A percentile compares a stretch with the other conserved stretches of the same genome.
phyloP scores from a whole-genome alignment of 2,888 invertebrate genomes.

The Shargacucullia verbasci region DNA sequence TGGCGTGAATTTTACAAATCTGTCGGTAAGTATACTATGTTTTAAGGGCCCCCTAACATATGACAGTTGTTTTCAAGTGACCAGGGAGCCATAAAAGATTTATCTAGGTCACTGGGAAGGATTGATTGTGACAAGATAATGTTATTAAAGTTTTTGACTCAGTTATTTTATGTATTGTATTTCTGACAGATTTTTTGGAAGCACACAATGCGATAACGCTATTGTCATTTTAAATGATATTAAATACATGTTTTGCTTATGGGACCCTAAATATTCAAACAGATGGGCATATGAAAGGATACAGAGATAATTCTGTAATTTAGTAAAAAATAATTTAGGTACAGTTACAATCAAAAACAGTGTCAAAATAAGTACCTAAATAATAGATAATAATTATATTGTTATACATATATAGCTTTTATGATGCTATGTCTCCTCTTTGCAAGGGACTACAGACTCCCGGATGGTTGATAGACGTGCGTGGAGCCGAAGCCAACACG shows the following conservation, averaged over 20 bases:
- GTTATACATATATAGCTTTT: no score
- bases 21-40: not conserved
- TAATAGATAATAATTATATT: no score
- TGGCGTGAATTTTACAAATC: not conserved
- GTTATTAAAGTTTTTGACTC: conserved; percentile 37
- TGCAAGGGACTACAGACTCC: no score
- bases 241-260: not conserved
- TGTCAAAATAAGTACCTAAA: no score
- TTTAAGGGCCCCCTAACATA: conserved; percentile 10
- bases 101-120: conserved; percentile 66
- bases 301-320: no score
- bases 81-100: conserved; percentile 60
- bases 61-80: conserved; percentile 47
- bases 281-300: no score
- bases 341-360: no score
- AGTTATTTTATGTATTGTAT: conserved; percentile 6
- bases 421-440: no score
- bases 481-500: no score
- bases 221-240: conserved; percentile 14
- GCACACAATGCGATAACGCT: conserved; percentile 1
- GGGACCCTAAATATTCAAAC: no score
- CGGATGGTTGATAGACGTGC: no score
- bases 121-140: conserved; percentile 61
- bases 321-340: no score
- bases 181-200: conserved; percentile 28